These are phyloP conservation scores for Spodoptera littoralis DNA, from an alignment of 2,888 invertebrate species.

Conservation along the genomic window DNA sequence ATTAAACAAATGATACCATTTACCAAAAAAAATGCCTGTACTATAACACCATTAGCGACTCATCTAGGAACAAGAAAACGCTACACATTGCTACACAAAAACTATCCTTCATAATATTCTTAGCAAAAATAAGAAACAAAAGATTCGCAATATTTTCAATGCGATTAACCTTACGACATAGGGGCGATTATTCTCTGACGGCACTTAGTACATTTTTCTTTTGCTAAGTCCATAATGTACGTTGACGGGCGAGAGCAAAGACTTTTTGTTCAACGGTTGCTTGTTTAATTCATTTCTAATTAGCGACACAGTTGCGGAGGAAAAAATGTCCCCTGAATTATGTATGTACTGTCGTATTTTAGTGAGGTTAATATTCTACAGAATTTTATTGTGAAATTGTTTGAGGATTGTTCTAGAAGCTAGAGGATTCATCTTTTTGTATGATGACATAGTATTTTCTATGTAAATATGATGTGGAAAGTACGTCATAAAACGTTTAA, in stretches of 20 bases:
- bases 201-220: constrained; percentile 38
- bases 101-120: too few species aligned
- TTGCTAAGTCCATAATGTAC: constrained; percentile 22
- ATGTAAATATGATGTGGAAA: neutral
- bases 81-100: too few species aligned
- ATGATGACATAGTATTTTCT: neutral
- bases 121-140: too few species aligned
- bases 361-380: constrained; percentile 23
- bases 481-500: too few species aligned
- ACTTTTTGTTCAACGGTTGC: constrained; percentile 49
- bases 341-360: constrained; percentile 19
- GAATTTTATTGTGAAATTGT: neutral
- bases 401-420: neutral
- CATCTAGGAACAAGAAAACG: too few species aligned
- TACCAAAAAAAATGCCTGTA: too few species aligned
- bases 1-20: too few species aligned
- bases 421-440: neutral
- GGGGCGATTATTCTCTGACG: constrained; percentile 16
- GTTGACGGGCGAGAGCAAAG: constrained; percentile 34
- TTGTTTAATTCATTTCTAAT: constrained; percentile 61
- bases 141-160: neutral
- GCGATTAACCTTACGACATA: constrained; percentile 7
- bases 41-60: too few species aligned
- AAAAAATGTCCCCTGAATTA: constrained; percentile 43
- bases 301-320: constrained; percentile 40